These are phyloP conservation scores for Hemithea aestivaria DNA, from an alignment of 2,888 invertebrate species.

Conservation along the genomic window DNA sequence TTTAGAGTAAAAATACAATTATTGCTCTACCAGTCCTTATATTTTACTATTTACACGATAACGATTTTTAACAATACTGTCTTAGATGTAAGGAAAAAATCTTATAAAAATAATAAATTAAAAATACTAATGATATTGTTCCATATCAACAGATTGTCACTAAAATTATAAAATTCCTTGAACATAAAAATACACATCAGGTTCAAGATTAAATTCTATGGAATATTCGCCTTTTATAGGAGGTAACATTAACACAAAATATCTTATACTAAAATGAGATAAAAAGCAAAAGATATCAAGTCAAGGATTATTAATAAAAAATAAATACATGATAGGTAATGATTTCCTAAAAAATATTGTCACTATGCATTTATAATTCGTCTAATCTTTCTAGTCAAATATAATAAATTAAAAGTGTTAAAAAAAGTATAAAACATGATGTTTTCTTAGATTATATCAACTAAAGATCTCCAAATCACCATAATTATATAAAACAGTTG, in stretches of 20 bases:
- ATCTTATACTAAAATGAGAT: slow-evolving; percentile 5
- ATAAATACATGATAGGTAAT: slow-evolving; percentile 30
- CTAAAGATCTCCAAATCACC: too few relatives aligned
- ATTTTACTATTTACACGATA: slow-evolving; percentile 29
- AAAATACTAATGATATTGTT: too few relatives aligned
- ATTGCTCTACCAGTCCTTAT: slow-evolving; percentile 14
- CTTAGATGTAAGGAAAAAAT: background rate
- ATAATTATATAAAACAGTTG: too few relatives aligned
- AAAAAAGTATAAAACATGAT: too few relatives aligned
- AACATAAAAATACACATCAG: slow-evolving; percentile 3
- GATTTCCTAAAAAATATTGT: slow-evolving; percentile 18
- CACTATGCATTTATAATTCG: background rate
- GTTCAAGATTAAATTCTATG: slow-evolving; percentile 5
- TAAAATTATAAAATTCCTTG: too few relatives aligned
- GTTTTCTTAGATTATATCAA: too few relatives aligned
- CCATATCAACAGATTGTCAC: too few relatives aligned
- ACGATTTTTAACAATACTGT: slow-evolving; percentile 11
- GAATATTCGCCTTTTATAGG: slow-evolving; percentile 12
- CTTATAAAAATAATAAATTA: too few relatives aligned
- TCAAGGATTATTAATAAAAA: slow-evolving; percentile 26
- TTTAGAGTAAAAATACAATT: slow-evolving; percentile 1
- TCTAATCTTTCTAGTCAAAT: too few relatives aligned
- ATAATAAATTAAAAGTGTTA: too few relatives aligned
- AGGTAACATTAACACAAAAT: slow-evolving; percentile 8
- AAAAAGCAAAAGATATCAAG: slow-evolving; percentile 7